These are phyloP conservation scores for Protomyctophum bolini DNA, from an alignment of 2,113 vertebrate species.

Conservation along the genomic window DNA sequence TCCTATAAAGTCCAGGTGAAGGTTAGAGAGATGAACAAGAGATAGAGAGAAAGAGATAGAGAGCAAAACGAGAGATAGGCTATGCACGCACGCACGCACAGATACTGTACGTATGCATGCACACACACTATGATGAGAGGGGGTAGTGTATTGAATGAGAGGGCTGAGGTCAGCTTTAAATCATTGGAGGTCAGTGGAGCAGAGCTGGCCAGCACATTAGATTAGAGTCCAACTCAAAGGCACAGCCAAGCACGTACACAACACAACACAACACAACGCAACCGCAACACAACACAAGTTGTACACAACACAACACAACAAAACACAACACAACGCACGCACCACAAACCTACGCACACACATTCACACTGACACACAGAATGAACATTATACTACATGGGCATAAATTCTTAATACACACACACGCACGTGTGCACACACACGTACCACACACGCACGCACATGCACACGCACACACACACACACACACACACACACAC, in stretches of 20 bases:
- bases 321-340: conserved; percentile 26
- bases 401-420: not conserved
- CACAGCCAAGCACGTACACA: conserved; percentile 49
- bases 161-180: conserved; percentile 72
- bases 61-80: too few species aligned
- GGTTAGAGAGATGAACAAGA: too few species aligned
- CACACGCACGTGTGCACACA: conserved; percentile 14
- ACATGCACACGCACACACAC: conserved; percentile 19
- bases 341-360: not conserved
- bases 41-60: too few species aligned
- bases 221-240: conserved; percentile 72
- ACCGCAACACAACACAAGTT: conserved; percentile 12
- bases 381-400: too few species aligned
- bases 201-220: conserved; percentile 69
- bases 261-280: too few species aligned
- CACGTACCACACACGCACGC: conserved; percentile 15
- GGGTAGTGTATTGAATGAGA: conserved; percentile 65
- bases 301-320: conserved; percentile 54
- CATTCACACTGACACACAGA: not conserved
- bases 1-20: too few species aligned
- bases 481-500: not conserved
- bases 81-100: not conserved
- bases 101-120: too few species aligned
- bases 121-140: conserved; percentile 23
- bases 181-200: conserved; percentile 73